phyloP scores from a whole-genome alignment of 2,797 vertebrate species.

The Chrosomus eos region DNA sequence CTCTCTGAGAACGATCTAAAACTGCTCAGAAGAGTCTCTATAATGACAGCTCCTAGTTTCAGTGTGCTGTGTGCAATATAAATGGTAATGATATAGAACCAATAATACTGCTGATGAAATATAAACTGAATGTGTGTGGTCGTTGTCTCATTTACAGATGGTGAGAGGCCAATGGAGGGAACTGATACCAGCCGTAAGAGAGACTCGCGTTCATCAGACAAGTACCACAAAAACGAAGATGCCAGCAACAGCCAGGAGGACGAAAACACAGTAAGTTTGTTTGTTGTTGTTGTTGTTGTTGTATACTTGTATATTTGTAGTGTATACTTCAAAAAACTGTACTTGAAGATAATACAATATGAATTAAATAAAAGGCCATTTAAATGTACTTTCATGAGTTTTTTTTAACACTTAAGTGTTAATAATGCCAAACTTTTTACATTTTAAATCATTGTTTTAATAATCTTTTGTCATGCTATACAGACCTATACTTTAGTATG shows the following conservation, averaged over 20 bases:
- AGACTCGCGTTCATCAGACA: slow-evolving; percentile 67
- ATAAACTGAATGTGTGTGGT: slow-evolving; percentile 48
- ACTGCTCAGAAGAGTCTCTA: not conserved
- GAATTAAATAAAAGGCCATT: not conserved
- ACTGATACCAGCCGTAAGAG: slow-evolving; percentile 80
- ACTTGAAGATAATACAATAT: not conserved
- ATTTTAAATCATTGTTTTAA: no score
- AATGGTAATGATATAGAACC: slow-evolving; percentile 29
- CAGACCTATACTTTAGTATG: not conserved
- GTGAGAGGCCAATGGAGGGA: slow-evolving; percentile 85
- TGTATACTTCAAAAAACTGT: not conserved
- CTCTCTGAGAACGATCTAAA: not conserved
- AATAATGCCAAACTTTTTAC: not conserved
- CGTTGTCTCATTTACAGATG: slow-evolving; percentile 77
- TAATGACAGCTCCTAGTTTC: not conserved
- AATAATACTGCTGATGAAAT: slow-evolving; percentile 5
- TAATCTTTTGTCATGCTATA: no score
- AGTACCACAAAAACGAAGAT: slow-evolving; percentile 81
- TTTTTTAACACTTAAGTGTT: no score
- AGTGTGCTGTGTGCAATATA: slow-evolving; percentile 16
- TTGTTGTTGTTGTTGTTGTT: no score
- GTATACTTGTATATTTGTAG: no score
- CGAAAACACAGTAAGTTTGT: slow-evolving; percentile 79
- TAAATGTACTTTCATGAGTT: not conserved
- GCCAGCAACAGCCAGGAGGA: slow-evolving; percentile 91